Conservation (phyloP, 2,888 invertebrate genomes). For the Poecilus cupreus region DNA sequence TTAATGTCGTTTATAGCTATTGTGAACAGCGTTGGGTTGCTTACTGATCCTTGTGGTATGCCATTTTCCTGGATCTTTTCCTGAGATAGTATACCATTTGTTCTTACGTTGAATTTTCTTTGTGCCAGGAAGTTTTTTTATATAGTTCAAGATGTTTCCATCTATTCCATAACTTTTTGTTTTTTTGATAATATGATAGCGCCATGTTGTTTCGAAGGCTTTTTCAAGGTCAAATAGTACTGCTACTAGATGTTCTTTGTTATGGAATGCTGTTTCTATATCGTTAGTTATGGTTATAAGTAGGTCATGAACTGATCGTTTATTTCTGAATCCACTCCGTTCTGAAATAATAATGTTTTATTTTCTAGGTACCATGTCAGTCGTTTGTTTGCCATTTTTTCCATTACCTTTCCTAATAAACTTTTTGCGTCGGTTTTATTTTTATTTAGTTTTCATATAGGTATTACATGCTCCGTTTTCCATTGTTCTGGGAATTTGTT, state of each 20-base stretch:
- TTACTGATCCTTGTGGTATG: background rate
- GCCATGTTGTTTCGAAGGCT: no score
- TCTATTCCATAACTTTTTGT: background rate
- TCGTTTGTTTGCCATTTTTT: slow-evolving; percentile 35
- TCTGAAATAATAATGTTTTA: background rate
- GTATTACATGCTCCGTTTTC: background rate
- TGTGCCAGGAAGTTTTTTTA: background rate
- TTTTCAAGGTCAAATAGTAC: background rate
- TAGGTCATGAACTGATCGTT: background rate
- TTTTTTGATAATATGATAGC: background rate
- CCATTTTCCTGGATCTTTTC: no score
- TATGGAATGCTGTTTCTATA: background rate
- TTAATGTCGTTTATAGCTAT: background rate
- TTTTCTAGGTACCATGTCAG: slow-evolving; percentile 27
- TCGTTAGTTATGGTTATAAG: background rate
- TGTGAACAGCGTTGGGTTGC: background rate
- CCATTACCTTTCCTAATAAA: background rate
- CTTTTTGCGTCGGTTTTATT: background rate
- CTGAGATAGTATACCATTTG: no score
- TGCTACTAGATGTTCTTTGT: background rate
- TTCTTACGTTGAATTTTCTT: no score
- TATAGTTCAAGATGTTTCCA: background rate
- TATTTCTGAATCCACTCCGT: slow-evolving; percentile 15
- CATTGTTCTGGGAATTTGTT: background rate
- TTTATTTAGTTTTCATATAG: slow-evolving; percentile 7